A percentile compares a stretch with the other conserved stretches of the same genome.
Evolutionary conservation across 2,797 vertebrate genomes (phyloP).

Genomic region (Paratrypauchen microcephalus): DNA sequence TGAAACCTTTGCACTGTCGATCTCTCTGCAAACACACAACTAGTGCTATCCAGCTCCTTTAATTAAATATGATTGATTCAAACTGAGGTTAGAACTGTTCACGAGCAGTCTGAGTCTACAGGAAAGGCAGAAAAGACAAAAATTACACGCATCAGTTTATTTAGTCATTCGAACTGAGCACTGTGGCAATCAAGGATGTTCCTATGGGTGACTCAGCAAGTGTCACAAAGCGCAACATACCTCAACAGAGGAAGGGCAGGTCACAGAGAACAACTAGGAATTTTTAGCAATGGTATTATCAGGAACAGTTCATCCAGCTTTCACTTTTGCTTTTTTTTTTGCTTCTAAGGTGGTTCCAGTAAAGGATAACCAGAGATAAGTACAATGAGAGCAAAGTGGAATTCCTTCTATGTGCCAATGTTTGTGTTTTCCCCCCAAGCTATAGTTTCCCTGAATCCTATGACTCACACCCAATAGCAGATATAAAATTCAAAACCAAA

Average conservation of each 20-base stretch:
- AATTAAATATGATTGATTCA: slow-evolving; percentile 13
- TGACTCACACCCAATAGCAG: slow-evolving; percentile 63
- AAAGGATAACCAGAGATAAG: slow-evolving; percentile 39
- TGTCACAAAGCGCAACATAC: slow-evolving; percentile 37
- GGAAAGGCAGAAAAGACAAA: slow-evolving; percentile 8
- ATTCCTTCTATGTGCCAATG: slow-evolving; percentile 72
- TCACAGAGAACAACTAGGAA: slow-evolving; percentile 24
- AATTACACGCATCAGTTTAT: background rate
- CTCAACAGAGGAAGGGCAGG: slow-evolving; percentile 5
- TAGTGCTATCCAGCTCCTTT: background rate
- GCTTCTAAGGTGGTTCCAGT: slow-evolving; percentile 52
- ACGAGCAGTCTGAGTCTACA: slow-evolving; percentile 8
- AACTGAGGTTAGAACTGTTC: slow-evolving; percentile 28
- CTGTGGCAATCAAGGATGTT: slow-evolving; percentile 58
- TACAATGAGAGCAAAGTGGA: slow-evolving; percentile 54
- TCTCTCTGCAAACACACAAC: slow-evolving; percentile 6
- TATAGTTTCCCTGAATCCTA: slow-evolving; percentile 70
- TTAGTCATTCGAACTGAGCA: slow-evolving; percentile 18
- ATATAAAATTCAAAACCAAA: slow-evolving; percentile 12
- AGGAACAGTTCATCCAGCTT: slow-evolving; percentile 53
- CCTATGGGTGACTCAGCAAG: slow-evolving; percentile 41
- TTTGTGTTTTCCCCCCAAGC: slow-evolving; percentile 55
- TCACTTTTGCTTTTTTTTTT: slow-evolving; percentile 49
- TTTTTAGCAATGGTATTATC: slow-evolving; percentile 45
- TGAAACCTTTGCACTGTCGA: slow-evolving; percentile 17